A percentile compares a stretch with the other conserved stretches of the same genome.
phyloP scores from a whole-genome alignment of 1,140 invertebrate species.

The Heliconius eleuchia region DNA sequence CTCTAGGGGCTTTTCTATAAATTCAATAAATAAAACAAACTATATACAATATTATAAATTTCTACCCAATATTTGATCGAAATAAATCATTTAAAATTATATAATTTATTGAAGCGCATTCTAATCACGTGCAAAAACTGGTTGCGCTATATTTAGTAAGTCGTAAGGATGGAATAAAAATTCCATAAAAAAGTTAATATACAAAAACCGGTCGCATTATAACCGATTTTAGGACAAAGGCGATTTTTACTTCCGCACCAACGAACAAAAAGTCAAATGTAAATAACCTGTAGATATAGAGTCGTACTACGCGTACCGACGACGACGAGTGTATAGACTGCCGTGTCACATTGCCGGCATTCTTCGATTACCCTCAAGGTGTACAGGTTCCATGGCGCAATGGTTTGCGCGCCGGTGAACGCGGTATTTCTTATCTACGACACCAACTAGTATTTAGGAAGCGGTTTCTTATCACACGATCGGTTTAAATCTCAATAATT shows the following conservation, averaged over 20 bases:
- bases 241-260: slow-evolving; percentile 66
- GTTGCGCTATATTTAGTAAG: slow-evolving; percentile 4
- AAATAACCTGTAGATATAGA: slow-evolving; percentile 72
- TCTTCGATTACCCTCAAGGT: slow-evolving; percentile 30
- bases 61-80: background rate
- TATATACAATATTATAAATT: background rate
- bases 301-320: slow-evolving; percentile 50
- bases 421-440: background rate
- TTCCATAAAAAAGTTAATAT: slow-evolving; percentile 14
- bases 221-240: slow-evolving; percentile 62
- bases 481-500: slow-evolving; percentile 58
- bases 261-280: slow-evolving; percentile 76
- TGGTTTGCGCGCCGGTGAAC: slow-evolving; percentile 37
- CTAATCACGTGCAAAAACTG: background rate
- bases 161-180: slow-evolving; percentile 19
- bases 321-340: slow-evolving; percentile 45
- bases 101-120: background rate
- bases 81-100: background rate
- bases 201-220: slow-evolving; percentile 41
- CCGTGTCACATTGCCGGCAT: slow-evolving; percentile 46
- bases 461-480: slow-evolving; percentile 61
- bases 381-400: slow-evolving; percentile 43
- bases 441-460: slow-evolving; percentile 52
- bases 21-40: slow-evolving; percentile 8
- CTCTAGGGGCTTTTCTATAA: slow-evolving; percentile 55